Evolutionary conservation across 2,888 invertebrate genomes (phyloP), one percentile per base, ranked within the genome.

Genomic region (Synanthedon myopaeformis): DNA sequence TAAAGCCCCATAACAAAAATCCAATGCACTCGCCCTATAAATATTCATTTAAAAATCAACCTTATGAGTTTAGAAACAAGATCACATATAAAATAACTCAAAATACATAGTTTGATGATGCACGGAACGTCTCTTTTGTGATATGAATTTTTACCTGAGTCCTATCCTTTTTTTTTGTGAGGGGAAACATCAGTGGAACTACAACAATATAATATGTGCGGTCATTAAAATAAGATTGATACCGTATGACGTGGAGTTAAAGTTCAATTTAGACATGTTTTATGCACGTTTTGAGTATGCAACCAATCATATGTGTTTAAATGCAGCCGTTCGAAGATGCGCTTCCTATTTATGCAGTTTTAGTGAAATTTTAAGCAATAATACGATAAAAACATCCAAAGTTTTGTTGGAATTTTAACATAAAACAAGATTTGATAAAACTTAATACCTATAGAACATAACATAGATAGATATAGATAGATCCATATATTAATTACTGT

Each of bases 61-160:
- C 45, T 13, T 45, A 45, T 12, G n/a, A 4, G 13, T 14, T 45
- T 13, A 45, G 13, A 13, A 45, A 45, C 45, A 45, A 14, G 45
- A 45, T n/a, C 8, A 45, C 13, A 13, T 6, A 45, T 13, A 2
- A 13, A 13, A 45, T 4, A 3, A 14, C 14, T 12, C n/a, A n/a
- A 45, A 8, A 13, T 6, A 45, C 1, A 5, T 13, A 45, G 3
- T 0, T 8, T 45, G 2, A 14, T 6, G 14, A 45, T n/a, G 14
- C n/a, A 45, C 45, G 1, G 45, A 14, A 45, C 14, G 45, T 45
- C 45, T 45, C 45, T 45, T 45, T 45, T 45, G 45, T 45, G 45
- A 45, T 45, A 45, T 45, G 45, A 45, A 45, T 76, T 72, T 80
- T 76, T 86, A 86, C 86, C 87, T 86, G 87, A 72, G 76, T 66